Evolutionary conservation across 2,888 invertebrate genomes (phyloP).

Genomic region (Philaethria dido): DNA sequence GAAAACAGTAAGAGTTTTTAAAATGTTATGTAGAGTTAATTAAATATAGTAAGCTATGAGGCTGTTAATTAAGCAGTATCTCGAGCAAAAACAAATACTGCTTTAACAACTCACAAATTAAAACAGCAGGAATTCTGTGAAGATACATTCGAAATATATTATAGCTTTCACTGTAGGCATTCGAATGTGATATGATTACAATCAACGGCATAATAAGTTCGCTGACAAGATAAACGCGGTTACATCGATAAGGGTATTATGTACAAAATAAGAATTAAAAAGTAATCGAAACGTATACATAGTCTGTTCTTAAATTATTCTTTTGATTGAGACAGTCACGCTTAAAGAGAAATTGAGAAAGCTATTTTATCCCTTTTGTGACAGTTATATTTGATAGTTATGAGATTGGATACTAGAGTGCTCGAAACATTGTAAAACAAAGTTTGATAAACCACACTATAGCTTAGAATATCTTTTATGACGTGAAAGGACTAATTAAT

Average conservation of each 20-base stretch:
- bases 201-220: conserved; percentile 3
- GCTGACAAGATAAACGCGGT: conserved; percentile 7
- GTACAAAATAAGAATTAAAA: conserved; percentile 16
- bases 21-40: neutral
- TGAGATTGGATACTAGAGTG: neutral
- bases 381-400: conserved; percentile 2
- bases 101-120: neutral
- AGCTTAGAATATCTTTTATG: neutral
- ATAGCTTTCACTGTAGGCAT: conserved; percentile 14
- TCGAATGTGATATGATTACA: conserved; percentile 11
- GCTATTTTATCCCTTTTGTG: neutral
- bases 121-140: neutral
- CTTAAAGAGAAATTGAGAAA: conserved; percentile 3
- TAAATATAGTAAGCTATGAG: neutral
- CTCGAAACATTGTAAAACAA: neutral
- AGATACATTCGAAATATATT: neutral
- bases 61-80: conserved; percentile 2
- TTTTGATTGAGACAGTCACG: conserved; percentile 6
- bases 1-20: neutral
- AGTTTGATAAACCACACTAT: neutral
- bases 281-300: conserved; percentile 13
- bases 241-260: conserved; percentile 12
- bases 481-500: neutral
- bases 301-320: conserved; percentile 5
- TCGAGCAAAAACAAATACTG: conserved; percentile 9